Evolutionary conservation across 2,888 invertebrate species (phyloP).

Genomic region (Phyto melanocephala): DNA sequence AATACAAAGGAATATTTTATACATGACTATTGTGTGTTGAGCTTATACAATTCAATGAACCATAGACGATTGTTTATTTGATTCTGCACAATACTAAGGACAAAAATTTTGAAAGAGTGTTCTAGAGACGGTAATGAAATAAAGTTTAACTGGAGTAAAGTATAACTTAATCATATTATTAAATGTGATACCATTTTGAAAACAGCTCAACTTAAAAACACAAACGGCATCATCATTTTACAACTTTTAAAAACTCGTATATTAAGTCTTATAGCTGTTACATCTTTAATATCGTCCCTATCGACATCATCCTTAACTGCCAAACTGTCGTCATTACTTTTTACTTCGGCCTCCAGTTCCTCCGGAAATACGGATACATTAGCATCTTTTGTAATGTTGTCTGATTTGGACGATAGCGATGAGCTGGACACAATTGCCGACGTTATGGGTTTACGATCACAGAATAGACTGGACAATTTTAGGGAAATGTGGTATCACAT

Average conservation of each 20-base stretch:
- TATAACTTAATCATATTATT: not conserved
- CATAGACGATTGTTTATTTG: conserved; percentile 11
- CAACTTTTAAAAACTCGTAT: conserved; percentile 27
- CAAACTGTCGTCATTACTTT: conserved; percentile 53
- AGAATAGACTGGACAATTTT: conserved; percentile 85
- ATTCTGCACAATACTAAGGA: not conserved
- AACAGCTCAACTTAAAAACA: not conserved
- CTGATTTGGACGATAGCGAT: conserved; percentile 76
- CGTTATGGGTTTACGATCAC: conserved; percentile 84
- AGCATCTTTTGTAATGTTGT: conserved; percentile 72
- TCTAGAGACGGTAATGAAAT: not conserved
- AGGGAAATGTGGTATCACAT: conserved; percentile 98
- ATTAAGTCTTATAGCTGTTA: conserved; percentile 41
- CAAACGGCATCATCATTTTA: conserved; percentile 48
- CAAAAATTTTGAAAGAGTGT: not conserved
- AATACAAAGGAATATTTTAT: not conserved
- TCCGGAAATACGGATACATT: conserved; percentile 1
- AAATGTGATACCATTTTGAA: conserved; percentile 31
- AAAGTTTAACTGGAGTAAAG: not conserved
- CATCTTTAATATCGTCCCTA: conserved; percentile 31
- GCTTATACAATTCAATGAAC: not conserved
- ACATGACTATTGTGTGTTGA: not conserved
- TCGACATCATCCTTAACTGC: conserved; percentile 45
- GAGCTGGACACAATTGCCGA: conserved; percentile 85
- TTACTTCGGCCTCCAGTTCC: not conserved